Conservation (phyloP, 2,797 vertebrate species). For the Carcharodon carcharias region DNA sequence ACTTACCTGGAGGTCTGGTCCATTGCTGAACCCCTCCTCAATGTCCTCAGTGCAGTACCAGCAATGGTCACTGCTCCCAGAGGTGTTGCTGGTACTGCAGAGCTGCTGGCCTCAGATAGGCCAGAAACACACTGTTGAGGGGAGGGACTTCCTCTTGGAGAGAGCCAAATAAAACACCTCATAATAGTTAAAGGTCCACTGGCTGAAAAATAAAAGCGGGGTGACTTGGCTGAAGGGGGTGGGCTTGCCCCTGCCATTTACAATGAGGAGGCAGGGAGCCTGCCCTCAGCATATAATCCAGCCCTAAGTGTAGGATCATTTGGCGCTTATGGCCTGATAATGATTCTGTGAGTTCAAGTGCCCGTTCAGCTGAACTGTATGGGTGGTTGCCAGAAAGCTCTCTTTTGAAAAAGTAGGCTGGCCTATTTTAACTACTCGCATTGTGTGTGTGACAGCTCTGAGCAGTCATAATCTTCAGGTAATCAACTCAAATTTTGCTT, state of each 20-base stretch:
- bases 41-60: too few relatives aligned
- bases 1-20: too few relatives aligned
- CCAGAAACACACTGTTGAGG: not conserved
- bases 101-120: too few relatives aligned
- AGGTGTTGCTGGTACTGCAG: too few relatives aligned
- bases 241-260: not conserved
- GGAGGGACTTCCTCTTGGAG: not conserved
- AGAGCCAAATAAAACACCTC: not conserved
- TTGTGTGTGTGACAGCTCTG: not conserved
- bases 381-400: not conserved
- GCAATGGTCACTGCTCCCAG: too few relatives aligned
- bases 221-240: too few relatives aligned
- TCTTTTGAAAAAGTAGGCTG: not conserved
- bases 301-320: not conserved
- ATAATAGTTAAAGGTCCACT: not conserved
- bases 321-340: not conserved
- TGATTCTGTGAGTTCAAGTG: not conserved
- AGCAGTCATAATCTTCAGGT: not conserved
- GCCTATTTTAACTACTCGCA: not conserved
- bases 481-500: not conserved
- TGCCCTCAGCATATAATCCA: not conserved
- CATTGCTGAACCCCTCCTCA: too few relatives aligned
- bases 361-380: not conserved
- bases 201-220: not conserved
- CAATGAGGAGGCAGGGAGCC: not conserved